Base-by-base conservation (phyloP, 2,888 invertebrate species). In the Synergus laeviventris region DNA sequence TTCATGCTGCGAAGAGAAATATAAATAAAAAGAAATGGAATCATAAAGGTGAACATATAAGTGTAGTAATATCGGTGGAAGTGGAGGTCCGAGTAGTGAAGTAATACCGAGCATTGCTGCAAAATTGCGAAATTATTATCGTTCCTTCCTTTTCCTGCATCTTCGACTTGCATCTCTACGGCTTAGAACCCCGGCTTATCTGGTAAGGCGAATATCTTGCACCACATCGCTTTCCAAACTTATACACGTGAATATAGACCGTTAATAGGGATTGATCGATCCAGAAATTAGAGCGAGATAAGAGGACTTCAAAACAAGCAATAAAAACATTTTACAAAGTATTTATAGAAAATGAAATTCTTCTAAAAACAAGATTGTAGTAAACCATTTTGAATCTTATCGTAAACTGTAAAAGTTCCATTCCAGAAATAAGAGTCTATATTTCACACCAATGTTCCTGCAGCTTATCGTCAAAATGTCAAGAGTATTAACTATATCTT, bases 81-180 rank as follows among this genome's bases (percentile, higher is more conserved):
- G 5, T 7, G n/a, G 16, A 49, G 49, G 49, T 12, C 49, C 49
- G 49, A n/a, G n/a, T 8, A 49, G 49, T 49, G n/a, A 49, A 49
- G 49, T 49, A 49, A 49, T 49, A 49, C 49, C n/a, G 49, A 7
- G 49, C 7, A n/a, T 49, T 49, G 49, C 49, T 49, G 18, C 3
- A 64, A 64, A 64, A 12, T 64, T 64, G 21, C 11, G 38, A 64
- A 12, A 39, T 64, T 64, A 64, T 12, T 64, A 38, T 64, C n/a
- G 36, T 38, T 12, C 18, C 39, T 18, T 12, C 64, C 18, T 64
- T 7, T 4, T 11, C 64, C 8, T 64, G 64, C 64, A 39, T 12
- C 18, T 64, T 64, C 49, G n/a, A 5, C 64, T 21, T 64, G 64
- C 39, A 64, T 39, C 64, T 39, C 61, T 62, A n/a, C 31, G 61